These are phyloP conservation scores for Acanthis flammea DNA, from an alignment of 2,797 vertebrate species.

Conservation along the genomic window DNA sequence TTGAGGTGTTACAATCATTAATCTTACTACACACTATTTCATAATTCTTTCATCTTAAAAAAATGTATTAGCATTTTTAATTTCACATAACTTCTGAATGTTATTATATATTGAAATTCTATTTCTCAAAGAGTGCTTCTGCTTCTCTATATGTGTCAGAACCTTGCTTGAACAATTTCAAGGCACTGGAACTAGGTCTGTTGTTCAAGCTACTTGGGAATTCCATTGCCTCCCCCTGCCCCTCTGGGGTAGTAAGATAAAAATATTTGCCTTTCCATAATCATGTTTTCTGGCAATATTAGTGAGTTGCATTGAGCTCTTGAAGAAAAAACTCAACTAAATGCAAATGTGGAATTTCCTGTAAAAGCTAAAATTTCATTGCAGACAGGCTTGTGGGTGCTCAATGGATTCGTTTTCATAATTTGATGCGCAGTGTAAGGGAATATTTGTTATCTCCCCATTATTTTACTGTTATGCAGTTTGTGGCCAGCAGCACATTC, in stretches of 20 bases:
- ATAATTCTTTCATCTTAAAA: not conserved
- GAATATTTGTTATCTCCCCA: not conserved
- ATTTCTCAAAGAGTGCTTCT: not conserved
- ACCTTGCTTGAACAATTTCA: not conserved
- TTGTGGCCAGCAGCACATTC: not conserved
- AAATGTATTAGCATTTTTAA: not conserved
- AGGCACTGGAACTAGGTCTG: not conserved
- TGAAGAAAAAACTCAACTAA: not conserved
- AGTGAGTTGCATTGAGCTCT: not conserved
- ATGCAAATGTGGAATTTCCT: not conserved
- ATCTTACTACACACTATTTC: not conserved
- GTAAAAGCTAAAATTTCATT: not conserved
- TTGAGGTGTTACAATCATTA: not conserved
- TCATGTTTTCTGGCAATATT: not conserved
- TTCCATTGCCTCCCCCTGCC: fast-evolving
- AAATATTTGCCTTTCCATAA: not conserved
- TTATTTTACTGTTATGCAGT: not conserved
- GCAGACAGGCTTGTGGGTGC: not conserved
- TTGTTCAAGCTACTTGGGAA: not conserved
- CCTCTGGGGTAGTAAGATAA: not conserved
- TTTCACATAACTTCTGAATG: not conserved
- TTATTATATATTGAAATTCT: not conserved
- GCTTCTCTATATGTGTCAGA: not conserved
- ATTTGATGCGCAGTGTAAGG: not conserved
- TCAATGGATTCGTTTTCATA: not conserved